A percentile compares a stretch with the other conserved stretches of the same genome.
These are phyloP conservation scores for Bombus ignitus DNA, from an alignment of 1,140 invertebrate species.

Conservation along the genomic window DNA sequence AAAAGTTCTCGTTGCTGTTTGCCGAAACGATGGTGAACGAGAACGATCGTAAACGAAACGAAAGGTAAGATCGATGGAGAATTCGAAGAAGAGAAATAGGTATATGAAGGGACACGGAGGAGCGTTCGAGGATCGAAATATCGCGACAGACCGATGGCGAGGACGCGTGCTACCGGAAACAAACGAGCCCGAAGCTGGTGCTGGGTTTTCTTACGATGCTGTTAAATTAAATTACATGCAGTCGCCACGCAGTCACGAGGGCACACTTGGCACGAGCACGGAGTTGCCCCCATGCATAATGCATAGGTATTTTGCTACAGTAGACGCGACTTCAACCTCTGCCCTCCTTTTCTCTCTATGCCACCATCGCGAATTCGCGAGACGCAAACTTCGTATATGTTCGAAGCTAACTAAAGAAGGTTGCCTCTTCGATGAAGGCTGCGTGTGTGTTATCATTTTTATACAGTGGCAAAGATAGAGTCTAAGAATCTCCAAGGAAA, in stretches of 20 bases:
- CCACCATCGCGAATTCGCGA: conserved; percentile 53
- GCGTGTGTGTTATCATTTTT: too few species aligned
- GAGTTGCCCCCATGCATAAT: conserved; percentile 77
- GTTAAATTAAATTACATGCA: conserved; percentile 82
- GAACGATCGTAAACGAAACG: too few species aligned
- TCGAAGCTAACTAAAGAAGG: too few species aligned
- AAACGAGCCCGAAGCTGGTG: neutral
- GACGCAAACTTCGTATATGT: conserved; percentile 19
- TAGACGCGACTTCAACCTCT: conserved; percentile 57
- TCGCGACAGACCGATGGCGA: too few species aligned
- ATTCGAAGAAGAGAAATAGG: too few species aligned
- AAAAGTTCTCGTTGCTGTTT: too few species aligned
- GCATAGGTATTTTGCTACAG: conserved; percentile 79
- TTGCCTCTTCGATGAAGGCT: too few species aligned
- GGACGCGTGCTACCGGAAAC: neutral
- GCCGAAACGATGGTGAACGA: too few species aligned
- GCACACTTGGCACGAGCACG: conserved; percentile 79
- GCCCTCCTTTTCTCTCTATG: conserved; percentile 1
- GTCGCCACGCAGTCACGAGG: conserved; percentile 77
- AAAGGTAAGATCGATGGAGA: too few species aligned
- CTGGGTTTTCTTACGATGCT: conserved; percentile 75
- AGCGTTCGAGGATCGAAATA: conserved; percentile 5
- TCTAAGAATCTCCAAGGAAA: too few species aligned
- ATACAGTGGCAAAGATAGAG: too few species aligned
- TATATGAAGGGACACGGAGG: too few species aligned